Conservation (phyloP, 2,113 vertebrate species). For the Phaethon lepturus region DNA sequence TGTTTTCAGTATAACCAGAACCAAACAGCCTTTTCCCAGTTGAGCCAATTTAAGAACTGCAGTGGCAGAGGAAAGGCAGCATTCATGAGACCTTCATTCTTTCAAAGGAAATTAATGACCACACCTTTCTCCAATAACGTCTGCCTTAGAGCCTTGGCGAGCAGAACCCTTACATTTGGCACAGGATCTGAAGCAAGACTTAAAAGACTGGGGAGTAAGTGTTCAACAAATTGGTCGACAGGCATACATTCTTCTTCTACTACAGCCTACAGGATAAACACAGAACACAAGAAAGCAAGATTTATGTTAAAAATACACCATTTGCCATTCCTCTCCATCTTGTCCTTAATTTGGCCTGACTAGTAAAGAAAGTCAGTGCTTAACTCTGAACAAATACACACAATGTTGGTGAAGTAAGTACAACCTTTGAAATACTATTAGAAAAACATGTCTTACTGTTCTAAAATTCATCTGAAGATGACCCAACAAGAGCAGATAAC, state of each 20-base stretch:
- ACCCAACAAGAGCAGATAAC: background rate
- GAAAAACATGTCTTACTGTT: background rate
- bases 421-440: background rate
- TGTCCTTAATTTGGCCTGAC: background rate
- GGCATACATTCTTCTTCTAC: conserved; percentile 87
- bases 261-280: conserved; percentile 71
- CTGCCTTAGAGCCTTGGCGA: conserved; percentile 87
- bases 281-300: background rate
- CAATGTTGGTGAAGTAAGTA: background rate
- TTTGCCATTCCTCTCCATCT: background rate
- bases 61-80: background rate
- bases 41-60: background rate
- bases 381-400: background rate
- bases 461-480: background rate
- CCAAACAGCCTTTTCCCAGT: too few relatives aligned
- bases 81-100: accelerated
- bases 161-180: conserved; percentile 86
- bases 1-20: background rate
- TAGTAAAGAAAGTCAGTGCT: background rate
- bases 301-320: background rate
- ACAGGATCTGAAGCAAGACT: conserved; percentile 88
- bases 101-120: background rate
- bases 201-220: conserved; percentile 86
- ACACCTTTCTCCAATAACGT: conserved; percentile 88
- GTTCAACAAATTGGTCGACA: conserved; percentile 85